These are phyloP conservation scores for Etheostoma spectabile DNA, from an alignment of 2,113 vertebrate genomes.

Conservation along the genomic window DNA sequence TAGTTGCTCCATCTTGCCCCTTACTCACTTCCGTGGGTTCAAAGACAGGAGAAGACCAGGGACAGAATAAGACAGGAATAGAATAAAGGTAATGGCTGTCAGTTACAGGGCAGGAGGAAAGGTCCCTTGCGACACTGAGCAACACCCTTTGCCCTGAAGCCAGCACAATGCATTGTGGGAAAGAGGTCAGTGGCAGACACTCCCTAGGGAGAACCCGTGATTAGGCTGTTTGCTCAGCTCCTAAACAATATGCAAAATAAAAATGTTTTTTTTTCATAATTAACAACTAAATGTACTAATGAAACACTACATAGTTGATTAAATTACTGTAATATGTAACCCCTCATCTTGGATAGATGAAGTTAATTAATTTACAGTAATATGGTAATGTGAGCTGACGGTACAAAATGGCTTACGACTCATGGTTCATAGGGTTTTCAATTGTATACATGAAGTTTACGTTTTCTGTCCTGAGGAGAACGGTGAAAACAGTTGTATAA, in stretches of 20 bases:
- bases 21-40: constrained; percentile 32
- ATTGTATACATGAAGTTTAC: no score
- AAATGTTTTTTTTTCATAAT: not conserved
- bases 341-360: not conserved
- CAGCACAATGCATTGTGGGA: constrained; percentile 71
- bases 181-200: constrained; percentile 47
- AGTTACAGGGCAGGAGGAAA: constrained; percentile 42
- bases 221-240: constrained; percentile 41
- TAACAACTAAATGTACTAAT: not conserved
- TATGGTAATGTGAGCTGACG: not conserved
- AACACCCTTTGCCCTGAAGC: constrained; percentile 73
- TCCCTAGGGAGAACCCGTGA: constrained; percentile 37
- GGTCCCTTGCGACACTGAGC: constrained; percentile 56
- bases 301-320: not conserved
- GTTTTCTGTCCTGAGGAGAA: no score
- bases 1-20: not conserved
- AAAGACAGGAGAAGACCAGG: constrained; percentile 24
- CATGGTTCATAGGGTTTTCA: not conserved
- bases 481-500: no score
- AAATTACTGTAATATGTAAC: not conserved
- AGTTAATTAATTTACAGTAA: not conserved
- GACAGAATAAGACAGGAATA: constrained; percentile 13
- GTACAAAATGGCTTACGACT: not conserved
- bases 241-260: constrained; percentile 43
- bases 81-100: constrained; percentile 45